Base-by-base conservation (phyloP, 2,797 vertebrate genomes). In the Gymnothorax reevesii region DNA sequence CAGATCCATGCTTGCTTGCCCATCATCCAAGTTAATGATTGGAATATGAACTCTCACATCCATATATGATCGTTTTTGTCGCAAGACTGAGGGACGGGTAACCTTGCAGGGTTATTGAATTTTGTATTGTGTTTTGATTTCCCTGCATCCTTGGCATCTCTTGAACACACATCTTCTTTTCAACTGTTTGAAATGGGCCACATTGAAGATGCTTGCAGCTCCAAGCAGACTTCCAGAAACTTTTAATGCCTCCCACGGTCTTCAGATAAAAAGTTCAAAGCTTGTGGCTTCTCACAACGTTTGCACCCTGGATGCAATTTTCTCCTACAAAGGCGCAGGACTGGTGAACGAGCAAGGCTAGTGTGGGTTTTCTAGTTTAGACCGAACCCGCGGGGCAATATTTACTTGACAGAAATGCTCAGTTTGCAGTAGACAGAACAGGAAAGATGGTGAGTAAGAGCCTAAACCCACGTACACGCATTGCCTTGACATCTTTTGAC, bases 201-300 rank as follows among this genome's bases (percentile, higher is more conserved):
- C 84, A 73, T 57, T 55, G 57, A 75, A 85, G 25, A 42, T 7
- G 52, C 52, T 75, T 15, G 57, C 57, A 75, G 20, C 49, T 27
- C 59, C 60, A 49, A 33, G n/a, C 27, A 64, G 85, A 82, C 57
- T 82, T 13, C 20, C 75, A 27, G 25, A 86, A 55, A 12, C 69
- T 69, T 69, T 69, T 6, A 22, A 69, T 10, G 7, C 75, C 85
- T 62, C 85, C 85, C 66, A 85, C 84, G 25, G 60, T 17, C 73
- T 6, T 80, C n/a, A 85, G 64, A 55, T 60, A 75, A 86, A n/a
- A 86, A 64, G 57, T 80, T 62, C 57, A 73, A 7, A 42, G 57
- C 85, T 86, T 17, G 54, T 59, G 75, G 57, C 54, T 85, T 80
- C 75, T 82, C 57, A 42, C 82, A 75, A 86, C 80, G 85, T 60